Percentiles rank a stretch among this genome's conserved stretches.
These are phyloP conservation scores for Erythrolamprus reginae DNA, from an alignment of 2,113 vertebrate genomes.

Conservation along the genomic window DNA sequence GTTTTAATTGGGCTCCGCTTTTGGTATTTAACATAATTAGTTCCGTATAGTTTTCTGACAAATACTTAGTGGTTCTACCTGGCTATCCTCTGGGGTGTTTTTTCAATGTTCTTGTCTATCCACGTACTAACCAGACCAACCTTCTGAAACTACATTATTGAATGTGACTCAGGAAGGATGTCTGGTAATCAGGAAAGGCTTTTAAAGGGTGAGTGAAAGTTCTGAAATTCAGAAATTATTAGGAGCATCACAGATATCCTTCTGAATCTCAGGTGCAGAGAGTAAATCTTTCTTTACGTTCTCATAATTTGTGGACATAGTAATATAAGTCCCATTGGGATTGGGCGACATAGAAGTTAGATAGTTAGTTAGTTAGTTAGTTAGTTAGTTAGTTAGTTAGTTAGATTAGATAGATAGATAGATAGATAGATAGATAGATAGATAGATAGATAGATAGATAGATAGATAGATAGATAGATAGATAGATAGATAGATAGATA, in stretches of 20 bases:
- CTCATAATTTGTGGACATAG: constrained; percentile 17
- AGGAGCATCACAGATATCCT: no score
- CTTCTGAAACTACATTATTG: not conserved
- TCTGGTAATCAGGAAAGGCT: not conserved
- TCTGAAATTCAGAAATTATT: not conserved
- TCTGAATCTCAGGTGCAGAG: not conserved
- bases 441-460: no score
- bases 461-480: no score
- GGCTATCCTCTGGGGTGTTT: not conserved
- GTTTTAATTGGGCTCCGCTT: not conserved
- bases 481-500: no score
- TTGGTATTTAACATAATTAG: not conserved
- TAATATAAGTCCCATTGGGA: no score
- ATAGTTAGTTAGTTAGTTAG: no score
- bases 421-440: no score
- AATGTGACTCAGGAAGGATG: not conserved
- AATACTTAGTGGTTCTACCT: not conserved
- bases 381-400: no score
- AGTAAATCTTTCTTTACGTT: not conserved
- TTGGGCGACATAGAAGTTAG: no score
- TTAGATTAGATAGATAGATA: no score
- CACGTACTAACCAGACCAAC: not conserved
- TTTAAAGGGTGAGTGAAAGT: no score
- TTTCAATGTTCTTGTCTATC: not conserved
- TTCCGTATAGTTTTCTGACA: not conserved